Evolutionary conservation across 2,113 vertebrate species (phyloP), one percentile per base, ranked within the genome.

Genomic region (Bolborhynchus lineola): DNA sequence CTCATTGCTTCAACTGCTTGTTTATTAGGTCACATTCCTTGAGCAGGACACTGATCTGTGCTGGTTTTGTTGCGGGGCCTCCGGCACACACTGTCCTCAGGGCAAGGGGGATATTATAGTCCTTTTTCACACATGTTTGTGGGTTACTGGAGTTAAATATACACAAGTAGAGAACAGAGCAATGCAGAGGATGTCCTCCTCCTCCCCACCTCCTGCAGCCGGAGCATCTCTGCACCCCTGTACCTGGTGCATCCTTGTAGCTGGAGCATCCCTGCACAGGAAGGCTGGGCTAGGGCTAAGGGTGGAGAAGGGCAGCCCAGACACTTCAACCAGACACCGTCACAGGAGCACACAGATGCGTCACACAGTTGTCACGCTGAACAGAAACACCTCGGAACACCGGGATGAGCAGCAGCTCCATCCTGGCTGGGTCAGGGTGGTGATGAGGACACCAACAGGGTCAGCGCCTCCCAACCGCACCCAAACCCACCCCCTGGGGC

Each of bases 331-430:
- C 80, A 92, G 79, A 91, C 95, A 92, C 75, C 12, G 7, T 81
- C 82, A 96, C 84, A 95, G 1, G 0, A 94, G 90, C 4, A 5
- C 91, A 90, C 0, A 2, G 80, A 86, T 65, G 86, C 19, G 2
- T 68, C 85, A 90, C 86, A 93, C 77, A 80, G 41, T 33, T 35
- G 65, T 50, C 86, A 97, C 89, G 93, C 78, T 25, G 47, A 95
- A 96, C 80, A 83, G 80, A 77, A 95, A 96, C 77, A 89, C 63
- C 64, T 28, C 0, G 2, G 59, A 52, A 9, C 23, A 81, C 76
- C 4, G 9, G 71, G 41, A 67, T 2, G 5, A 62, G 63, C 91
- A 93, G 85, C 89, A 91, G 37, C 72, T 75, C 82, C 18, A 3
- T 81, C 77, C 71, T 80, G 69, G 52, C 3, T 10, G 70, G 70